These are phyloP conservation scores for Tragelaphus strepsiceros DNA, from an alignment of 2,113 vertebrate genomes.

Conservation along the genomic window DNA sequence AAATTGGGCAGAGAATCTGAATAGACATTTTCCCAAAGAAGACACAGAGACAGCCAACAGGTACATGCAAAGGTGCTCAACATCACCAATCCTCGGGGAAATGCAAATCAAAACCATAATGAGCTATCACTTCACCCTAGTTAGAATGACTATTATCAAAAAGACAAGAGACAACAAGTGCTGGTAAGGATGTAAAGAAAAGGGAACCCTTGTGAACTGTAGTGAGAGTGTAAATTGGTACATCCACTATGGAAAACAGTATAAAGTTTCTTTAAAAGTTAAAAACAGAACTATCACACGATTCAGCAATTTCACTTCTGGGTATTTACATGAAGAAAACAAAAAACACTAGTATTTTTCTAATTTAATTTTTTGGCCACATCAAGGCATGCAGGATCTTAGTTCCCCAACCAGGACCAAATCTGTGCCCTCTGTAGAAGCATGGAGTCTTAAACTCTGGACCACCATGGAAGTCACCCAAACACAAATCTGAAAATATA, in stretches of 20 bases:
- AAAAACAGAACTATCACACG: neutral
- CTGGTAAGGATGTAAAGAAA: neutral
- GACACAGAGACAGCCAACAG: neutral
- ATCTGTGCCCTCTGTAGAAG: neutral
- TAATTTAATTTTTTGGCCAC: neutral
- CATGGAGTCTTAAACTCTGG: neutral
- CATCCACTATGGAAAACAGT: neutral
- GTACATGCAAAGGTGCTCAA: neutral
- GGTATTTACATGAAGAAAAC: neutral
- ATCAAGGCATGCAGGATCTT: neutral
- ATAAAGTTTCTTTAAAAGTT: neutral
- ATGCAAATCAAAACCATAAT: neutral
- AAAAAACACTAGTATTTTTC: neutral
- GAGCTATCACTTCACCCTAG: neutral
- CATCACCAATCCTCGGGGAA: neutral
- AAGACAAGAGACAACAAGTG: neutral
- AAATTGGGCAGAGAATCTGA: neutral
- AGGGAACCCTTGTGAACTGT: neutral
- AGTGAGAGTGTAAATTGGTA: neutral
- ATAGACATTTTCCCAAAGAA: neutral
- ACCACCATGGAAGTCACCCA: neutral
- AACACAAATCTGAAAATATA: neutral
- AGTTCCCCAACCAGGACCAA: neutral
- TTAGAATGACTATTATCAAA: neutral
- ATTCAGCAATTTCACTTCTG: neutral